These are phyloP conservation scores for Atlantisia rogersi DNA, from an alignment of 2,113 vertebrate species.

Conservation along the genomic window DNA sequence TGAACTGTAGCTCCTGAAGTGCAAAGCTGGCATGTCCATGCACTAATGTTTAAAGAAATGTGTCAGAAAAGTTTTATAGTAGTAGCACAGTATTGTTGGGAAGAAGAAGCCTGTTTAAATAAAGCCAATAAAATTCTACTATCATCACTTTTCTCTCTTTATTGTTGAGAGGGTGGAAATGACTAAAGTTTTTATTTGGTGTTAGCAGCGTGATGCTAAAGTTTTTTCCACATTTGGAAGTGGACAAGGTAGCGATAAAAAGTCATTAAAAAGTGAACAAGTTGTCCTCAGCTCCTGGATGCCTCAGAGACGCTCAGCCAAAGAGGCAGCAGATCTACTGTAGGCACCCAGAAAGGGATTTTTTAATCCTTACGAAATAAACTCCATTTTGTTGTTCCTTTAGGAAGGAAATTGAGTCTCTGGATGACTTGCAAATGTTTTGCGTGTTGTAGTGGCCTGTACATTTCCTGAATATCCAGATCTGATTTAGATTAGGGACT, in stretches of 20 bases:
- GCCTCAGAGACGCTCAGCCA: not conserved
- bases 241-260: constrained; percentile 49
- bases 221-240: constrained; percentile 63
- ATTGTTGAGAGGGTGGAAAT: constrained; percentile 49
- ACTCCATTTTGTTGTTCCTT: constrained; percentile 30
- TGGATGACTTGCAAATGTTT: constrained; percentile 60
- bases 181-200: constrained; percentile 51
- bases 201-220: constrained; percentile 42
- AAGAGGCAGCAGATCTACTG: constrained; percentile 19
- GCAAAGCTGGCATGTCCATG: constrained; percentile 50
- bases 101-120: constrained; percentile 61
- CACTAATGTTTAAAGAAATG: constrained; percentile 60
- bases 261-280: constrained; percentile 21
- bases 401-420: constrained; percentile 67
- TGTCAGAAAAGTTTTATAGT: constrained; percentile 70
- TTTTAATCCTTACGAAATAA: constrained; percentile 52
- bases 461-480: constrained; percentile 58
- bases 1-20: constrained; percentile 52
- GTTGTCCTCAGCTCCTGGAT: constrained; percentile 40
- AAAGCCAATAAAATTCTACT: constrained; percentile 55
- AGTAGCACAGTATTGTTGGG: constrained; percentile 53
- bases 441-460: constrained; percentile 47
- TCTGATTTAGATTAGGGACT: constrained; percentile 64
- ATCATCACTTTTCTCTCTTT: constrained; percentile 57
- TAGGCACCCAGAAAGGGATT: not conserved